Evolutionary conservation across 35 echinoderm and acorn worm genomes (phyloP).

Genomic region (Ophioderma brevispina): DNA sequence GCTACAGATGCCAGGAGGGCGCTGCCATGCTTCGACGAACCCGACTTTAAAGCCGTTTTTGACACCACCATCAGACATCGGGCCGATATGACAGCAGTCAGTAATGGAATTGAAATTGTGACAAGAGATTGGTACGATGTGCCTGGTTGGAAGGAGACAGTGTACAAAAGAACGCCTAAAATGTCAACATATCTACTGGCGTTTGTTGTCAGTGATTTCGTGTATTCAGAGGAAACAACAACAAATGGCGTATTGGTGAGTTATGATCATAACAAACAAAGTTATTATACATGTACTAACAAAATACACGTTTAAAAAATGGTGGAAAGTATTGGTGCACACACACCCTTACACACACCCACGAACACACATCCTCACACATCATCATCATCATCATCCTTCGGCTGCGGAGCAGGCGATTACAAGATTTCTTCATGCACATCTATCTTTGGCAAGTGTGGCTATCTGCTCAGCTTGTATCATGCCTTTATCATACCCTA

Average conservation of each 20-base stretch:
- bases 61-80: conserved; percentile 75
- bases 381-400: too few relatives aligned
- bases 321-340: background rate
- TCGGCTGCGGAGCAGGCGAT: too few relatives aligned
- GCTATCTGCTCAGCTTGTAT: too few relatives aligned
- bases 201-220: conserved; percentile 83
- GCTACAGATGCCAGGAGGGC: conserved; percentile 85
- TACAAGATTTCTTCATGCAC: too few relatives aligned
- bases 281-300: background rate
- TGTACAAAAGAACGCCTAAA: conserved; percentile 63
- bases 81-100: conserved; percentile 52
- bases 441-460: too few relatives aligned
- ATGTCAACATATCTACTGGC: conserved; percentile 94
- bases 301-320: too few relatives aligned
- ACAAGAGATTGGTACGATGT: background rate
- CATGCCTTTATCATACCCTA: too few relatives aligned
- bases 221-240: background rate
- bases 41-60: conserved; percentile 68
- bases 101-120: conserved; percentile 54
- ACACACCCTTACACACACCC: background rate
- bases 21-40: conserved; percentile 91
- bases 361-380: too few relatives aligned
- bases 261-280: background rate
- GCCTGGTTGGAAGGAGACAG: conserved; percentile 51
- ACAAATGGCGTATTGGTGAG: background rate